Base-by-base conservation (phyloP, 2,888 invertebrate species). In the Drosophila paracracens region DNA sequence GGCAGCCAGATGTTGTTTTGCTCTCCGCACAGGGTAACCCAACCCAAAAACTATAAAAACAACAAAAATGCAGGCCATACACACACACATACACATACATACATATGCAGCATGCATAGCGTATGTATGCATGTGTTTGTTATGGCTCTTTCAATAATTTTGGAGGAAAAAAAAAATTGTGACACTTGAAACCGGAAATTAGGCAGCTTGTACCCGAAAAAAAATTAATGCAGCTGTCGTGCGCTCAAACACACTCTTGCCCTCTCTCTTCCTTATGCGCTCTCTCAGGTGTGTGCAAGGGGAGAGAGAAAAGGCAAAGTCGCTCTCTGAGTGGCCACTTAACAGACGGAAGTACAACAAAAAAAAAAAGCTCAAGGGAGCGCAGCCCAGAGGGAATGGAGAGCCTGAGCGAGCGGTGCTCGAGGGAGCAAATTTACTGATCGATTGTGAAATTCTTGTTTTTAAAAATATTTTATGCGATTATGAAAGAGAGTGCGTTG, bases 161-260 rank as follows among this genome's bases (percentile, higher is more conserved):
- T 72, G 54, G 50, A 48, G 36, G 66, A 53, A 59, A 59, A 61
- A 71, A 83, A 79, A 56, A 56, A 56, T 38, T 56, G 73, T 81
- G 86, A 86, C 86, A 86, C 84, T 86, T 81, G 86, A 86, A 86
- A 86, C 86, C 86, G 86, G 86, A 86, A 86, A 86, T 86, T 82
- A 89, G 84, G 72, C 81, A 80, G 81, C 78, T 76, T 82, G 81
- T 70, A 66, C 71, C 71, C 46, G 25, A 46, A 46, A 46, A 25
- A 40, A 46, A 21, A 64, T 46, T 43, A 70, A 80, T 82, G 80
- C 84, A 79, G 88, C 84, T 88, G 86, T 74, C 81, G 70, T 66
- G 64, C 70, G 57, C 60, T 67, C 57, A 46, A 33, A 33, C 66
- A 51, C 58, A 11, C 18, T 38, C 36, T 27, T 25, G n/a, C 46